Base-by-base conservation (phyloP, 2,113 vertebrate genomes). In the Numenius arquata region DNA sequence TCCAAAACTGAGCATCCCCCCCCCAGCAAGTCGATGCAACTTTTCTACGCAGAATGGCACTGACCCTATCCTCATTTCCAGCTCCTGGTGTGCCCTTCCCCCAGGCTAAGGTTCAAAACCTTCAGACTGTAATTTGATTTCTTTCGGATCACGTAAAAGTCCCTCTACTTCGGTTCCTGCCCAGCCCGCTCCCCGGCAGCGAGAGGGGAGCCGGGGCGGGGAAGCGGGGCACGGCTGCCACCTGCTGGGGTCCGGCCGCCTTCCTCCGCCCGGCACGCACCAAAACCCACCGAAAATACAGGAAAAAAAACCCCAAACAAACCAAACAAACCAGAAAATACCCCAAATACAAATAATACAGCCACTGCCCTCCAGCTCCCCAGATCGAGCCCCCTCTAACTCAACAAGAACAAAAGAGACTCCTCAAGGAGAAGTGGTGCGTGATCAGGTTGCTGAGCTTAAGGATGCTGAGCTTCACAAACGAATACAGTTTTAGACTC, bases 171-270 rank as follows among this genome's bases (percentile, higher is more conserved):
- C 6, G 0, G 47, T 7, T 40, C 38, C 52, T 10, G 67, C 45
- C 22, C 27, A 10, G 23, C 17, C 14, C 3, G 8, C 38, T 2
- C 41, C 5, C 40, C 1, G 16, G 73, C 68, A 30, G 58, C 0
- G 1, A 22, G 53, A 50, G 41, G 12, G 1, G 45, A 62, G 36
- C 5, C 0, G 32, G n/a, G 52, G 45, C 38, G 5, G 38, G 30
- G 67, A 90, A 40, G 73, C 9, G 3, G 67, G 53, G 52, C 74
- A 82, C 38, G 94, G 82, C 91, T 94, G 97, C 97, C 97, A 95
- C 80, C 97, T 98, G 85, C 93, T 50, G 92, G 97, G 22, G 22
- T 25, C n/a, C 45, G 17, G 8, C 23, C 11, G 56, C 87, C 59
- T 40, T 38, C 52, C 8, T 34, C 12, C 3, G 1, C 41, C 1